These are phyloP conservation scores for Lucilia cuprina DNA, from an alignment of 1,140 invertebrate genomes.

Conservation along the genomic window DNA sequence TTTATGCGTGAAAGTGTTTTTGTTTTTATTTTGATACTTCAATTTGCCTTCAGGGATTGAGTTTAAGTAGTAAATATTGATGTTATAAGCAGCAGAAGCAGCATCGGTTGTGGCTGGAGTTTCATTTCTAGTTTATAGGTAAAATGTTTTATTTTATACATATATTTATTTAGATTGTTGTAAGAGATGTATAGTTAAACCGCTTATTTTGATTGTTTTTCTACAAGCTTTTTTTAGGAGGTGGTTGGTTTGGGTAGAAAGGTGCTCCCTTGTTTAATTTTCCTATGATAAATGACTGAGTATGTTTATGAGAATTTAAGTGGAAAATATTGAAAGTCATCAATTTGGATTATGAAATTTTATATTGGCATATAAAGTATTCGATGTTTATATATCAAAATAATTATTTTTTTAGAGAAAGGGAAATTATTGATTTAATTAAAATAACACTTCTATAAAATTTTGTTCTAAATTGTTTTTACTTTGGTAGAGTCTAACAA, in stretches of 20 bases:
- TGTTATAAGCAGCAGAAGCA: background rate
- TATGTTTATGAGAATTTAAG: background rate
- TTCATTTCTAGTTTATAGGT: no score
- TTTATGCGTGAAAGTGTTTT: no score
- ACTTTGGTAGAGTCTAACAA: no score
- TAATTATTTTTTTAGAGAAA: no score
- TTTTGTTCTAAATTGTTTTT: no score
- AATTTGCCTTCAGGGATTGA: constrained; percentile 23
- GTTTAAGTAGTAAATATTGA: background rate
- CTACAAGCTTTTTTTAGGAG: background rate
- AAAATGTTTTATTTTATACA: no score
- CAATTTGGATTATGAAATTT: constrained; percentile 11
- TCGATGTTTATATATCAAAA: no score
- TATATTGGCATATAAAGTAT: background rate
- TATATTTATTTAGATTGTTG: no score
- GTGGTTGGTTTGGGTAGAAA: background rate
- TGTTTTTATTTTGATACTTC: constrained; percentile 2
- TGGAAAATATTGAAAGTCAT: constrained; percentile 28
- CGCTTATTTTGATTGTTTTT: constrained; percentile 26
- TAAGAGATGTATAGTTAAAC: background rate
- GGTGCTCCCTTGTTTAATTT: background rate
- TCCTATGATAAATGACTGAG: constrained; percentile 11
- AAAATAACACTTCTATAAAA: no score
- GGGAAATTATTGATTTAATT: no score
- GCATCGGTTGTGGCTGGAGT: no score